Base-by-base conservation (phyloP, 2,888 invertebrate genomes). In the Toxonevra muliebris region DNA sequence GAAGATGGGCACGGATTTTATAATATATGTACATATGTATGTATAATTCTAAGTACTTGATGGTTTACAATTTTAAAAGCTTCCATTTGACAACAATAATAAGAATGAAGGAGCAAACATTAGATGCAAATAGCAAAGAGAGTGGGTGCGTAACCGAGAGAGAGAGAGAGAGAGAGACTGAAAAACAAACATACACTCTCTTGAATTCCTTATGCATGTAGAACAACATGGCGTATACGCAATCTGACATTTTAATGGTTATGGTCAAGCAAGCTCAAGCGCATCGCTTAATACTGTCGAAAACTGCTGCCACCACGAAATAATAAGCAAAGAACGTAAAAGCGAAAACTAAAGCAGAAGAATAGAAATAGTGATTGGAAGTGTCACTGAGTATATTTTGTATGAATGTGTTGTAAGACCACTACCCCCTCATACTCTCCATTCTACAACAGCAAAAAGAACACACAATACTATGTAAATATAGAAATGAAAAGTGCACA, bases 181-280 rank as follows among this genome's bases (percentile, higher is more conserved):
- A 71, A 66, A 71, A 58, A 68, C n/a, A n/a, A n/a, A n/a, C n/a
- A n/a, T n/a, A n/a, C 60, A 61, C 58, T 69, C 74, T 72, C 70
- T 72, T 67, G 69, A 64, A 58, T 42, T 42, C 41, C 41, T 42
- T 42, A 40, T 57, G 50, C 19, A 53, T 59, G 50, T 63, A 60
- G 61, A 66, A 63, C 71, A 66, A 68, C 58, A 75, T 75, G 78
- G 76, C 78, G 75, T 76, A 77, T 80, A 80, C 79, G 80, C 76
- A 78, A 79, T 77, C 75, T 77, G 80, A 79, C 80, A 77, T 74
- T 74, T 80, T 79, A 79, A 77, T 79, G 77, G 78, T 40, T 79
- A 75, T 79, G 80, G 80, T 80, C 80, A 80, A 80, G 79, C 79
- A 75, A 78, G 80, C 80, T 80, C 80, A 80, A 80, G 79, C 79